Evolutionary conservation across 1,140 invertebrate species (phyloP).

Genomic region (Hycleus cichorii): DNA sequence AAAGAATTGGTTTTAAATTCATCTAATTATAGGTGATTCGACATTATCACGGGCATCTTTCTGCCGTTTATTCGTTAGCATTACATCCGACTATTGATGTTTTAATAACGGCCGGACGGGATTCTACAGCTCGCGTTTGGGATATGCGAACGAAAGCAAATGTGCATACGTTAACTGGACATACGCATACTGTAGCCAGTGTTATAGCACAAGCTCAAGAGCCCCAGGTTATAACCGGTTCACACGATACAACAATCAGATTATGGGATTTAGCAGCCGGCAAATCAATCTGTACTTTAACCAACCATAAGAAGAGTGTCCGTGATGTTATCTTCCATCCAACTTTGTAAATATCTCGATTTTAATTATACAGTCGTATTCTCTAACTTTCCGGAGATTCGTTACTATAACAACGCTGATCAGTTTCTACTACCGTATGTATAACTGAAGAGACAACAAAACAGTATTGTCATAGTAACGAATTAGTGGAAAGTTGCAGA

Average conservation of each 20-base stretch:
- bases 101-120: constrained; percentile 86
- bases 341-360: constrained; percentile 53
- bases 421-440: no score
- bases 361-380: neutral
- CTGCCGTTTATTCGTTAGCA: constrained; percentile 89
- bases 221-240: constrained; percentile 84
- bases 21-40: constrained; percentile 52
- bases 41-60: constrained; percentile 98
- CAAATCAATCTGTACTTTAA: constrained; percentile 88
- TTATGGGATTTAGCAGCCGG: constrained; percentile 97
- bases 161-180: constrained; percentile 93
- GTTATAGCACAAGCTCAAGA: constrained; percentile 87
- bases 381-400: no score
- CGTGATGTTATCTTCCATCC: constrained; percentile 88
- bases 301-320: constrained; percentile 99
- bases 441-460: no score
- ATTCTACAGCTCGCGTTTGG: constrained; percentile 95
- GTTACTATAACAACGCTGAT: no score
- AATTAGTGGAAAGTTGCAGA: no score
- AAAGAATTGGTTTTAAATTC: no score
- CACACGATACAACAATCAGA: constrained; percentile 80
- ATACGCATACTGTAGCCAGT: constrained; percentile 94
- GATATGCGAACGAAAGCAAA: constrained; percentile 99
- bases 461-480: no score
- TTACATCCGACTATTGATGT: constrained; percentile 96